phyloP scores from a whole-genome alignment of 2,797 vertebrate genomes.

The Podarcis lilfordi region DNA sequence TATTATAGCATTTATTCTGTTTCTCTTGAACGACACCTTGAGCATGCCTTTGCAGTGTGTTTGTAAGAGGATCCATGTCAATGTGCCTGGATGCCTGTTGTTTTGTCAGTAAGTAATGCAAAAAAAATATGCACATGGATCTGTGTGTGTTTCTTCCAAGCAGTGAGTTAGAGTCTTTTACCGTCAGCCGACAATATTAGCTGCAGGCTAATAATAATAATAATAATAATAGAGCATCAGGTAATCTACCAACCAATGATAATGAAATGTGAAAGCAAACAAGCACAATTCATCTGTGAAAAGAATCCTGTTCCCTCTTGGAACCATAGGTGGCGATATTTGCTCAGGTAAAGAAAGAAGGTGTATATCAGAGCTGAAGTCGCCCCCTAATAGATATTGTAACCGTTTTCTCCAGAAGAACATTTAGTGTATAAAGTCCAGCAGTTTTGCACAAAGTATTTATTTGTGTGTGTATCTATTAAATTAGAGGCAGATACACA shows the following conservation, averaged over 20 bases:
- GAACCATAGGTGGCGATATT: conserved; percentile 1
- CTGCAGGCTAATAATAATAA: not conserved
- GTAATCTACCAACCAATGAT: not conserved
- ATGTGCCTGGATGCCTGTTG: not conserved
- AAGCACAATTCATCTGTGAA: not conserved
- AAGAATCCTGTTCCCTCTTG: not conserved
- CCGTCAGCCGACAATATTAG: conserved; percentile 29
- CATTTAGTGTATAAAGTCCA: not conserved
- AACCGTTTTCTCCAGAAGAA: not conserved
- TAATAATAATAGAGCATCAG: not conserved
- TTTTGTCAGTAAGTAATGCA: not conserved
- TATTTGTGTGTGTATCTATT: not conserved
- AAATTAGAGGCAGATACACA: not conserved
- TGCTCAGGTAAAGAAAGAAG: conserved; percentile 1
- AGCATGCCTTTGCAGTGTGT: not conserved
- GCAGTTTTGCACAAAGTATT: not conserved
- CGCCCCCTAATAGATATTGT: not conserved
- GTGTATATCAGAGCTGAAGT: not conserved
- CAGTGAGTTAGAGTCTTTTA: not conserved
- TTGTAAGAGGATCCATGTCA: not conserved
- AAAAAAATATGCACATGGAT: no score
- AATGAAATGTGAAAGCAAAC: conserved; percentile 39
- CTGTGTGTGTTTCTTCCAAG: not conserved
- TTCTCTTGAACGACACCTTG: not conserved
- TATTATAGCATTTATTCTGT: not conserved